Conservation (phyloP, 2,888 invertebrate species). For the Halictus ligatus region DNA sequence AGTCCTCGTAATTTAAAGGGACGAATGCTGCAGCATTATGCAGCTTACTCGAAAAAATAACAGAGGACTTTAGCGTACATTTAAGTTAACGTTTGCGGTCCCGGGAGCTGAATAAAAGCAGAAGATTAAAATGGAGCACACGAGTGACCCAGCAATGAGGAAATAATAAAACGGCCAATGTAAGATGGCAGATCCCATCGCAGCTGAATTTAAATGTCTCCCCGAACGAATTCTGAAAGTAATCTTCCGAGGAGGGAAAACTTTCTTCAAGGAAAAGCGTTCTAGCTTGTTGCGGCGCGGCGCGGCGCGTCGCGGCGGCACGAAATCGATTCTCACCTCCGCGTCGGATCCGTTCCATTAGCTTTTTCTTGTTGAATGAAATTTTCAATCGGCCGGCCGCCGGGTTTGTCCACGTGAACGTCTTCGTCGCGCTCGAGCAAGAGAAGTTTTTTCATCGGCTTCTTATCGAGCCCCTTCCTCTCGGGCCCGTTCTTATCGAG, state of each 20-base stretch:
- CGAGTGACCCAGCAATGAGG: neutral
- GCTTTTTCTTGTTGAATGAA: neutral
- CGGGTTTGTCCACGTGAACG: neutral
- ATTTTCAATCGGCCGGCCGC: neutral
- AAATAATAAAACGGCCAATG: neutral
- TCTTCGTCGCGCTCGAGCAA: neutral
- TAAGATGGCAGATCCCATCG: neutral
- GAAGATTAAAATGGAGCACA: neutral
- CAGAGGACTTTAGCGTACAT: neutral
- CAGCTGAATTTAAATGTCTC: constrained; percentile 1
- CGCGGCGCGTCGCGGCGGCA: no score
- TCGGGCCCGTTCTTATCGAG: neutral
- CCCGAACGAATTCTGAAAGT: neutral
- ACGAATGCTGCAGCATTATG: neutral
- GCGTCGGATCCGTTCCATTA: constrained; percentile 28
- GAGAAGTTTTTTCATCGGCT: neutral
- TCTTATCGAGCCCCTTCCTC: neutral
- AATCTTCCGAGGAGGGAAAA: neutral
- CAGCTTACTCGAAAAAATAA: neutral
- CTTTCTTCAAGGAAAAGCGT: neutral
- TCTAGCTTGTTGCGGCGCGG: neutral
- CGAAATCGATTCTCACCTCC: constrained; percentile 19
- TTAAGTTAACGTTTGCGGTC: neutral
- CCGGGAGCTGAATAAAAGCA: neutral
- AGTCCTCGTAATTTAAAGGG: neutral